Evolutionary conservation across 2,113 vertebrate species (phyloP).

Genomic region (Pica pica): DNA sequence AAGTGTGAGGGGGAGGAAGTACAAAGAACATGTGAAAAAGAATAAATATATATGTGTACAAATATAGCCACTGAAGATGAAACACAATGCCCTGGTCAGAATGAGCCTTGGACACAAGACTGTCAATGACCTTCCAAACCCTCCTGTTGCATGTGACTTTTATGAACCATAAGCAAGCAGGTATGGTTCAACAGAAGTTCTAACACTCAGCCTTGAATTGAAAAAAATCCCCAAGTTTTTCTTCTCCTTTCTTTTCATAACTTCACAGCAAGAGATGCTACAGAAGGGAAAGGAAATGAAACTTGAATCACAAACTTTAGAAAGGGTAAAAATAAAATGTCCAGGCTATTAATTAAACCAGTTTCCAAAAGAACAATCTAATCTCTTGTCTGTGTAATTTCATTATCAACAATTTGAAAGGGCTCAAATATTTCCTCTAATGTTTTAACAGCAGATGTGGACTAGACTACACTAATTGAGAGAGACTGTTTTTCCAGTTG

Average conservation of each 20-base stretch:
- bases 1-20: too few relatives aligned
- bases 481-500: constrained; percentile 69
- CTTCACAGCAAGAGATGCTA: background rate
- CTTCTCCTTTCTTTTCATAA: background rate
- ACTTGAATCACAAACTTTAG: background rate
- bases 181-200: background rate
- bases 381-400: constrained; percentile 39
- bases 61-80: background rate
- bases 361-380: constrained; percentile 46
- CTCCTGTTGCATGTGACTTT: background rate
- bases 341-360: constrained; percentile 40
- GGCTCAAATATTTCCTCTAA: constrained; percentile 37
- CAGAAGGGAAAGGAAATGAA: background rate
- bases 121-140: background rate
- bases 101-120: background rate
- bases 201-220: background rate
- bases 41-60: background rate
- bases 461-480: constrained; percentile 61
- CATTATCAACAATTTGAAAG: constrained; percentile 31
- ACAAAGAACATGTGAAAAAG: background rate
- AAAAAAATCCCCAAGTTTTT: background rate
- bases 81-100: background rate
- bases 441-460: constrained; percentile 62
- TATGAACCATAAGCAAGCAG: background rate
- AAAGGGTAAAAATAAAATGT: constrained; percentile 16